phyloP scores from a whole-genome alignment of 2,888 invertebrate species.

The Teleiodes luculella region DNA sequence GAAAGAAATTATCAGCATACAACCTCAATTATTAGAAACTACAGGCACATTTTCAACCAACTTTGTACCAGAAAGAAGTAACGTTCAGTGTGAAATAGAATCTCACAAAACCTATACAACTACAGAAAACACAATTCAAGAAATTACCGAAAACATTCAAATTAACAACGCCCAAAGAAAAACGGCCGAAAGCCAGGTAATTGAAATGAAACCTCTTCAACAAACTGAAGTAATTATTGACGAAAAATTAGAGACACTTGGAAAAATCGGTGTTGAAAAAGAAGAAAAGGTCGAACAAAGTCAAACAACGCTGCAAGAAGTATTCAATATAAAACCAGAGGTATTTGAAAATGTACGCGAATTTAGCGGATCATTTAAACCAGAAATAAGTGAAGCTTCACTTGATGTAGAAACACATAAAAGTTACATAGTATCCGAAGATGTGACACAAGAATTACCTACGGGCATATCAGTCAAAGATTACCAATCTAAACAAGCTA shows the following conservation, averaged over 20 bases:
- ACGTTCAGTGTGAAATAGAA: conserved; percentile 39
- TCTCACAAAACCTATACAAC: conserved; percentile 49
- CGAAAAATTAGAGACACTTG: conserved; percentile 39
- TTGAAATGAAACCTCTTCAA: conserved; percentile 46
- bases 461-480: conserved; percentile 50
- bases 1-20: conserved; percentile 42
- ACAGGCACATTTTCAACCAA: conserved; percentile 29
- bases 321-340: conserved; percentile 39
- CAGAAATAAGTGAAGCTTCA: conserved; percentile 39
- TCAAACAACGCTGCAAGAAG: conserved; percentile 42
- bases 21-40: conserved; percentile 48
- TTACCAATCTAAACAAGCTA: conserved; percentile 57
- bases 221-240: conserved; percentile 41
- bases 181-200: conserved; percentile 38
- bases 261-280: conserved; percentile 24
- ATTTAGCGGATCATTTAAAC: conserved; percentile 29
- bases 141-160: conserved; percentile 34
- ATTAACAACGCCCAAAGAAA: conserved; percentile 27
- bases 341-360: conserved; percentile 42
- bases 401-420: conserved; percentile 47
- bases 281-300: conserved; percentile 43
- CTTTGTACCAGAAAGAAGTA: conserved; percentile 32
- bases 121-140: conserved; percentile 42
- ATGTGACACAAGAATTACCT: conserved; percentile 61
- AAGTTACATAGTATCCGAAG: conserved; percentile 48